Base-by-base conservation (phyloP, 2,888 invertebrate species). In the Hermaeophaga mercurialis region DNA sequence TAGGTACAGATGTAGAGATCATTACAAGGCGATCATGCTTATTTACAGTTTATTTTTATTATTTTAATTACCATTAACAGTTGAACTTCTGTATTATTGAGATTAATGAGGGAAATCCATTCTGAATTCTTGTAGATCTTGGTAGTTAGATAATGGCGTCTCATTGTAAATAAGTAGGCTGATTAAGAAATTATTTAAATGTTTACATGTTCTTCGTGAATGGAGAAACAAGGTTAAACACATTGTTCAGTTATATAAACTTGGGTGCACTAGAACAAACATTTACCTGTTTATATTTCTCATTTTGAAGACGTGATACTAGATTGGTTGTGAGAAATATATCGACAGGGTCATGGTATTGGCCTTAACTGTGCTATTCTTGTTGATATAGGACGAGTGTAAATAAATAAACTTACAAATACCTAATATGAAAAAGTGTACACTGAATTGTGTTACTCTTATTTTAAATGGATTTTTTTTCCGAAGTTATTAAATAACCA, bases 201-300 rank as follows among this genome's bases (percentile, higher is more conserved):
- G 38, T 26, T 48, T 38, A 55, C 55, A 38, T 36, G 44, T 55
- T 55, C 49, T 55, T 55, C 55, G 31, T 43, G 49, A 49, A 38
- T 44, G 44, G 39, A 33, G 36, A 49, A 49, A 55, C 55, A 55
- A 49, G 55, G 55, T 55, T 47, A 55, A 49, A 55, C 22, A 19
- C 48, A 44, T 39, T 46, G 46, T 49, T 26, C 48, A 17, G 55
- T 55, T 55, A 55, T 49, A 43, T 44, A 41, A 39, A 53, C 53
- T 53, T 31, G 39, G 45, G 31, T 46, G 45, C 28, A 44, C 44
- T 44, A 44, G 31, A 31, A 44, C 43, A 44, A 44, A 45, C 45
- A 45, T 45, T 33, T 44, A 44, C 28, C 28, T 44, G 28, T 44
- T 44, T 31, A 33, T 45, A 33, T 33, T 45, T 45, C 45, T 18